Evolutionary conservation across 2,888 invertebrate species (phyloP).

Genomic region (Eupithecia tripunctaria): DNA sequence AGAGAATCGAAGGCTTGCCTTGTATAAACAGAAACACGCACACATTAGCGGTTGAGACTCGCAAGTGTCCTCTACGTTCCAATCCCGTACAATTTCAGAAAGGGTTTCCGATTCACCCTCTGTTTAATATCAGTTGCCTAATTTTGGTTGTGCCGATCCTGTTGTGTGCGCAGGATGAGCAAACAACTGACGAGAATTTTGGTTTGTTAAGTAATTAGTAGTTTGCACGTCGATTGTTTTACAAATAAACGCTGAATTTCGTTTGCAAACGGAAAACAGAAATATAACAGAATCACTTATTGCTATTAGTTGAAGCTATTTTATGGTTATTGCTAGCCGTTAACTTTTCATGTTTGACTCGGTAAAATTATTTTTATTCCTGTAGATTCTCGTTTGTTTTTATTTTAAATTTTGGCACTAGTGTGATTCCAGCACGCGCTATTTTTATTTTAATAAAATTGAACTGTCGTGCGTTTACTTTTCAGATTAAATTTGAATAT

Average conservation of each 20-base stretch:
- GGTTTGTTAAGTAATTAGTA: slow-evolving; percentile 65
- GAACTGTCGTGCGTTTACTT: not conserved
- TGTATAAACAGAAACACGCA: slow-evolving; percentile 61
- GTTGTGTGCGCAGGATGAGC: slow-evolving; percentile 64
- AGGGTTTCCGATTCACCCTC: slow-evolving; percentile 60
- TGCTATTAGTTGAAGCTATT: not conserved
- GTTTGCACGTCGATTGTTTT: slow-evolving; percentile 56
- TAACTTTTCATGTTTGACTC: not conserved
- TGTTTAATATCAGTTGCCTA: slow-evolving; percentile 68
- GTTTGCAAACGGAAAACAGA: not conserved
- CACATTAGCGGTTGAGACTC: slow-evolving; percentile 67
- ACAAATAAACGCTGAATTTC: not conserved
- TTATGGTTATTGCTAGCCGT: not conserved
- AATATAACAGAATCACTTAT: slow-evolving; percentile 10
- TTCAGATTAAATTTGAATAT: slow-evolving; percentile 10
- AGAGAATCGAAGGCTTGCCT: slow-evolving; percentile 56
- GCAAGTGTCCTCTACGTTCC: slow-evolving; percentile 54
- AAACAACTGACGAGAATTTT: slow-evolving; percentile 64
- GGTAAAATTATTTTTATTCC: not conserved
- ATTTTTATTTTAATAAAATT: slow-evolving; percentile 4
- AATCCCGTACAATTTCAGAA: slow-evolving; percentile 66
- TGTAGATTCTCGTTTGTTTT: not conserved
- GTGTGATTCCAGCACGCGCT: not conserved
- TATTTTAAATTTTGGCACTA: not conserved
- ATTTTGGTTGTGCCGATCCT: slow-evolving; percentile 60